Evolutionary conservation across 2,113 vertebrate species (phyloP).

Genomic region (Mesocricetus auratus): DNA sequence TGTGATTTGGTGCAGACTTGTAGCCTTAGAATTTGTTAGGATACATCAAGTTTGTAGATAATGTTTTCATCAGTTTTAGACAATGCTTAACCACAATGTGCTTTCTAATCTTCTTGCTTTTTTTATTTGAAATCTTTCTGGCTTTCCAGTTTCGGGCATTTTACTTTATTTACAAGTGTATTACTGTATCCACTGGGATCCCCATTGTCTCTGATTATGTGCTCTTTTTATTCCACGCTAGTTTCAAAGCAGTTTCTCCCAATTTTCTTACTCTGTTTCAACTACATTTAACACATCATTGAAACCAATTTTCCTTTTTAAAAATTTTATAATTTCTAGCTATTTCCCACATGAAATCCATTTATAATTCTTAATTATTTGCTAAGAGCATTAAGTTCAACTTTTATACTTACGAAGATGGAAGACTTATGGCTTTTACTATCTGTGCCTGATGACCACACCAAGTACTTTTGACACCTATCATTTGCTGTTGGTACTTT

Average conservation of each 20-base stretch:
- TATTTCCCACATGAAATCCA: neutral
- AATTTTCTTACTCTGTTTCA: constrained; percentile 23
- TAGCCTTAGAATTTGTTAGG: neutral
- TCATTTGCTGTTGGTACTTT: neutral
- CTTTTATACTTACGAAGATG: neutral
- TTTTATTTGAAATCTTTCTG: neutral
- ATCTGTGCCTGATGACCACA: neutral
- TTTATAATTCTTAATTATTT: constrained; percentile 35
- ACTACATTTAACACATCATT: neutral
- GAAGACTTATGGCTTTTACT: constrained; percentile 19
- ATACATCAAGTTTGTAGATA: neutral
- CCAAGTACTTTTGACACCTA: neutral
- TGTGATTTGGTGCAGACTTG: neutral
- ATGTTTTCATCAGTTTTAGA: neutral
- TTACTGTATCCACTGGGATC: neutral
- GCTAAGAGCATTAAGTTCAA: constrained; percentile 23
- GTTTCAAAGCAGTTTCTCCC: constrained; percentile 12
- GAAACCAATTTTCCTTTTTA: neutral
- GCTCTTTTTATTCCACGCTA: neutral
- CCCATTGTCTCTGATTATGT: neutral
- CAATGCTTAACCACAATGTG: neutral
- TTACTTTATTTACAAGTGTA: neutral
- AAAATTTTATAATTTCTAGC: constrained; percentile 29
- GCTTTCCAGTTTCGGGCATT: neutral
- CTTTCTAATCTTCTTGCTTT: neutral